Evolutionary conservation across 1,140 invertebrate genomes (phyloP).

Genomic region (Nebria ingens): DNA sequence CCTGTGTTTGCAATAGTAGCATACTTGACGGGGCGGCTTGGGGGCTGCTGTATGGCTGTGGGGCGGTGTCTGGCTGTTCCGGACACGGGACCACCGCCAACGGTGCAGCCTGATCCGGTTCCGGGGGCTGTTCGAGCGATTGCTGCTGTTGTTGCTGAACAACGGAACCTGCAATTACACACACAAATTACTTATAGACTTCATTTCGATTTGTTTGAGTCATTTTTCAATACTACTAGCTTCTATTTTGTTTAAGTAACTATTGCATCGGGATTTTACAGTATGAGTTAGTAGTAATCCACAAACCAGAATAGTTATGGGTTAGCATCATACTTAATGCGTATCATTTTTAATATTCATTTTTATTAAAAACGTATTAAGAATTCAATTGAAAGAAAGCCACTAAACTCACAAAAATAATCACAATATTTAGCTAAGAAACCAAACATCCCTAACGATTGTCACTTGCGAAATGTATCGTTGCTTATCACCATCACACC

Average conservation of each 20-base stretch:
- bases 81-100: conserved; percentile 30
- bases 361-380: not conserved
- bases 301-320: conserved; percentile 3
- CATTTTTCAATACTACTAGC: no score
- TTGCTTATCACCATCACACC: not conserved
- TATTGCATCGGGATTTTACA: no score
- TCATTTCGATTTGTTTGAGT: no score
- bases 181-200: no score
- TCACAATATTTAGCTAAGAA: not conserved
- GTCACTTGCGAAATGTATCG: not conserved
- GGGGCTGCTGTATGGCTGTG: conserved; percentile 19
- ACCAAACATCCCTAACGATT: no score
- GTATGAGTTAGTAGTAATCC: no score
- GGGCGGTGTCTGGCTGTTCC: conserved; percentile 26
- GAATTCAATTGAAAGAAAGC: not conserved
- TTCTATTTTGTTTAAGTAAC: no score
- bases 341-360: no score
- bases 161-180: conserved; percentile 4
- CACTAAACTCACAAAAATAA: not conserved
- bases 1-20: conserved; percentile 54
- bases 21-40: conserved; percentile 42
- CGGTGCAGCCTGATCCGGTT: conserved; percentile 20
- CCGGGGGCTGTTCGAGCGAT: not conserved
- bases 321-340: not conserved
- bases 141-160: not conserved